Evolutionary conservation across 2,888 invertebrate species (phyloP).

Genomic region (Calameuta pallipes): DNA sequence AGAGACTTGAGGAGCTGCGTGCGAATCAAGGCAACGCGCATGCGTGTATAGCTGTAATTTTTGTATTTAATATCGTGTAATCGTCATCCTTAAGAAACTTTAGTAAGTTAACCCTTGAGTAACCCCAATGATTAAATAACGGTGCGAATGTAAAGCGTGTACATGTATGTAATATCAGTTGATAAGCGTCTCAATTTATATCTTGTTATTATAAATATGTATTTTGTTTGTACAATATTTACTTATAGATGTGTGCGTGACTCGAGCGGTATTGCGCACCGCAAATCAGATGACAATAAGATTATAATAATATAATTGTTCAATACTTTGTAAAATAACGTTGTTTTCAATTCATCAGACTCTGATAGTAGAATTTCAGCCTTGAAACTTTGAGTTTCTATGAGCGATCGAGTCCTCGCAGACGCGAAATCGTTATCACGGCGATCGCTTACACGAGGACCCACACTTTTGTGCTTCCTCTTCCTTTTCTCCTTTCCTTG

Average conservation of each 20-base stretch:
- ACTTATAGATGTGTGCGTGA: slow-evolving; percentile 26
- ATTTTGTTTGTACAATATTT: slow-evolving; percentile 59
- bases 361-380: too few species aligned
- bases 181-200: slow-evolving; percentile 50
- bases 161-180: slow-evolving; percentile 53
- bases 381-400: too few species aligned
- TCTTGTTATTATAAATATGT: slow-evolving; percentile 61
- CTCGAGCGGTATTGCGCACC: neutral
- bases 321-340: neutral
- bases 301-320: slow-evolving; percentile 1
- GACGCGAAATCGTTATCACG: too few species aligned
- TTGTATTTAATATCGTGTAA: slow-evolving; percentile 34
- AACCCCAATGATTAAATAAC: slow-evolving; percentile 32
- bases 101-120: neutral
- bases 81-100: slow-evolving; percentile 9
- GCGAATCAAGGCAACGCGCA: too few species aligned
- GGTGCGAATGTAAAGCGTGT: slow-evolving; percentile 53
- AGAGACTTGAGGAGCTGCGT: too few species aligned
- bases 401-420: too few species aligned
- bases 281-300: neutral
- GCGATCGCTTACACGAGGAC: too few species aligned
- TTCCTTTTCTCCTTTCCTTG: too few species aligned
- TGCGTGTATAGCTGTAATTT: slow-evolving; percentile 30
- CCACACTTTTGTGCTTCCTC: too few species aligned
- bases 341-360: too few species aligned